Evolutionary conservation across 2,113 vertebrate species (phyloP).

Genomic region (Hemiprocne comata): DNA sequence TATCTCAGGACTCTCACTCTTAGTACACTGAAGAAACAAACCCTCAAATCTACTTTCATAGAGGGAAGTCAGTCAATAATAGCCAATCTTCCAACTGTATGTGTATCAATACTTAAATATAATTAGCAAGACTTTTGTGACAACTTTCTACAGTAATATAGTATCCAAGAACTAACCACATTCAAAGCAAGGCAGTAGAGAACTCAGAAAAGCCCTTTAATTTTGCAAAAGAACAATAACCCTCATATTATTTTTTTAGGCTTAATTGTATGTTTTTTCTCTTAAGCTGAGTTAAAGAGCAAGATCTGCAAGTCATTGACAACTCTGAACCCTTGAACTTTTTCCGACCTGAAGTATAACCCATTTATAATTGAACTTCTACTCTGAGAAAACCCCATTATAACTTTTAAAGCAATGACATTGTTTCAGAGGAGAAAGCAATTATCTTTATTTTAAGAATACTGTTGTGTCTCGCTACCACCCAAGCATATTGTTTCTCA

Average conservation of each 20-base stretch:
- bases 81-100: not conserved
- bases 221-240: not conserved
- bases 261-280: not conserved
- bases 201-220: not conserved
- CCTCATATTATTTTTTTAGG: not conserved
- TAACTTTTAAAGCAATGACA: not conserved
- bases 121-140: not conserved
- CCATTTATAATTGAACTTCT: not conserved
- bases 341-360: not conserved
- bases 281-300: not conserved
- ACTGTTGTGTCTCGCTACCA: not conserved
- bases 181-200: not conserved
- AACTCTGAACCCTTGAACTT: not conserved
- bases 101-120: not conserved
- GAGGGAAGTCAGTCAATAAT: not conserved
- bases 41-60: not conserved
- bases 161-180: not conserved
- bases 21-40: not conserved
- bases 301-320: not conserved
- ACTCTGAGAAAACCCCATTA: not conserved
- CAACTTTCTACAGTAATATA: not conserved
- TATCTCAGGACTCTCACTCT: not conserved
- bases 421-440: not conserved
- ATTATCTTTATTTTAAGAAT: not conserved
- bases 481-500: not conserved